Percentiles rank a stretch among this genome's conserved stretches.
phyloP scores from a whole-genome alignment of 2,113 vertebrate genomes.

The Labeo catla region DNA sequence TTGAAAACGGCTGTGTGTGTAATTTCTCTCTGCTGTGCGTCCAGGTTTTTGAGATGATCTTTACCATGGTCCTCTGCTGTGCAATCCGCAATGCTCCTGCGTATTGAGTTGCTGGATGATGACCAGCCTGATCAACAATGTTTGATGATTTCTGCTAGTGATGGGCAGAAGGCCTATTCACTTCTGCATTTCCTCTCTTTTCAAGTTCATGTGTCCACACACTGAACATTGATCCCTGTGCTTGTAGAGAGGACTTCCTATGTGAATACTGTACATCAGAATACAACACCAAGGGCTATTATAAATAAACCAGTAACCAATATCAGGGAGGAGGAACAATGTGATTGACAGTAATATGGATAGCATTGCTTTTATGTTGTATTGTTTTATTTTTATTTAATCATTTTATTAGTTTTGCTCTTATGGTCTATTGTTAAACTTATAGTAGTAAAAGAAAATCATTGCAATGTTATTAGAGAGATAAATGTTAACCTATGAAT shows the following conservation, averaged over 20 bases:
- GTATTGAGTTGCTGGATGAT: constrained; percentile 30
- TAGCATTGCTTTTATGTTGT: neutral
- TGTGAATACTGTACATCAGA: constrained; percentile 25
- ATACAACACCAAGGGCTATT: neutral
- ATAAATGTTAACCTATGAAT: neutral
- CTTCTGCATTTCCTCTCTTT: neutral
- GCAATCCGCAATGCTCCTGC: constrained; percentile 50
- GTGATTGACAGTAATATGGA: constrained; percentile 7
- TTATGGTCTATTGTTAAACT: neutral
- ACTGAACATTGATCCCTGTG: neutral
- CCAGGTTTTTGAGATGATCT: constrained; percentile 58
- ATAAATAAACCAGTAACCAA: constrained; percentile 2
- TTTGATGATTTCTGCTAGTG: neutral
- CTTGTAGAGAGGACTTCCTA: neutral
- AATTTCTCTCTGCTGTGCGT: constrained; percentile 1
- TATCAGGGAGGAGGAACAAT: constrained; percentile 10
- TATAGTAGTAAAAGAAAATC: neutral
- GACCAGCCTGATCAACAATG: neutral
- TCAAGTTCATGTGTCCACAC: constrained; percentile 6
- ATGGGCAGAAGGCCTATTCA: constrained; percentile 1
- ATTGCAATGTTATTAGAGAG: neutral
- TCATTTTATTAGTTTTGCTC: neutral
- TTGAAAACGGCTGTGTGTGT: neutral
- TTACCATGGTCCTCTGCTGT: constrained; percentile 55
- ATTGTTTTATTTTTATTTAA: constrained; percentile 29